Percentiles rank a stretch among this genome's conserved stretches.
These are phyloP conservation scores for Eupelmus urozonus DNA, from an alignment of 2,888 invertebrate genomes.

Conservation along the genomic window DNA sequence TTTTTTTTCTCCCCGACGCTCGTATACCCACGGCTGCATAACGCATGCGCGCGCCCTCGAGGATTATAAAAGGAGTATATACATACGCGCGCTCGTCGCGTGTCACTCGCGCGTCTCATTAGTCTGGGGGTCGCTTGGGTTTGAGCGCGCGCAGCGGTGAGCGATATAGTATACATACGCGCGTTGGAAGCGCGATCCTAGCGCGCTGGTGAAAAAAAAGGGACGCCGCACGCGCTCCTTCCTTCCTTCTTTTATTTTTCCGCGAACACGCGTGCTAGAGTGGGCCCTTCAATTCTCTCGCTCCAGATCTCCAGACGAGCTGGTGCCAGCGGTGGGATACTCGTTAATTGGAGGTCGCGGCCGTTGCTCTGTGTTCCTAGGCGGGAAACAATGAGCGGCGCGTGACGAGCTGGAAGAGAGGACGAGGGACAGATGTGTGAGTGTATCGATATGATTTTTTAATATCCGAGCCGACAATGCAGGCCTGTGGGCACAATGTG, in stretches of 20 bases:
- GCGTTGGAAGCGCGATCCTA: constrained; percentile 55
- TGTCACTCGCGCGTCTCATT: constrained; percentile 56
- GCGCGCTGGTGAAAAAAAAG: constrained; percentile 24
- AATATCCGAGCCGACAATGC: constrained; percentile 5
- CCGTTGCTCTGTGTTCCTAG: constrained; percentile 46
- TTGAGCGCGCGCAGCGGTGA: no score
- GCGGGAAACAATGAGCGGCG: constrained; percentile 27
- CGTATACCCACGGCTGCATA: neutral
- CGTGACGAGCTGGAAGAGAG: constrained; percentile 37
- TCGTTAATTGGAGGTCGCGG: constrained; percentile 75
- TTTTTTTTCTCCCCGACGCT: neutral
- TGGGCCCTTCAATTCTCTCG: constrained; percentile 75
- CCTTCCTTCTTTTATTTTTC: constrained; percentile 22
- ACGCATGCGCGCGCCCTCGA: constrained; percentile 28
- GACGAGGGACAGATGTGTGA: neutral
- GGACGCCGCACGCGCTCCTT: constrained; percentile 49
- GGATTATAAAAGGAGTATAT: neutral
- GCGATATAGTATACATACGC: constrained; percentile 10
- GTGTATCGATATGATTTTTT: constrained; percentile 43
- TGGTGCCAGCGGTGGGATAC: no score
- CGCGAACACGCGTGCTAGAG: constrained; percentile 24
- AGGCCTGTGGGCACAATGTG: neutral
- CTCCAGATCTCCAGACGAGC: constrained; percentile 70
- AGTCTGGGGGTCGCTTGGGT: constrained; percentile 43
- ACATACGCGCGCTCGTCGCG: constrained; percentile 35